A percentile compares a stretch with the other conserved stretches of the same genome.
Conservation (phyloP, 2,888 invertebrate species). For the Halocaridina rubra region DNA sequence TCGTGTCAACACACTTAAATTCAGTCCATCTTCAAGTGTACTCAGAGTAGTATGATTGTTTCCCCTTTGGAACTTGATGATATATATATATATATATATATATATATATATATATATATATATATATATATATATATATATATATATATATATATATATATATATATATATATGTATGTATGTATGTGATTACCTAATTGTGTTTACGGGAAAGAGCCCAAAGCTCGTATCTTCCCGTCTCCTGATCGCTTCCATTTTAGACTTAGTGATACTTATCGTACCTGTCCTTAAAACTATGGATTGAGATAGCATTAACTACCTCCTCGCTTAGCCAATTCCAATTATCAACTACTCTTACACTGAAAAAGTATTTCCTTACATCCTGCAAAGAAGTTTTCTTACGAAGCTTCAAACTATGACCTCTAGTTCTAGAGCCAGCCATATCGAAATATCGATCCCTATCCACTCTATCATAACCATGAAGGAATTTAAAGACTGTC, state of each 20-base stretch:
- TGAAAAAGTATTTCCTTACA: too few species aligned
- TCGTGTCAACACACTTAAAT: too few species aligned
- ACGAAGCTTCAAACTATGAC: too few species aligned
- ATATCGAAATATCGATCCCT: too few species aligned
- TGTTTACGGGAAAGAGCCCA: background rate
- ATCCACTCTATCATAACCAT: too few species aligned
- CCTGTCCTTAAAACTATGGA: background rate
- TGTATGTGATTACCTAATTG: background rate
- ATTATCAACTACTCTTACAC: too few species aligned
- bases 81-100: background rate
- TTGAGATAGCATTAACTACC: background rate
- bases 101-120: background rate
- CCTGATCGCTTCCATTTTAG: background rate
- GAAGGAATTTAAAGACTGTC: too few species aligned
- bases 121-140: background rate
- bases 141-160: slow-evolving; percentile 15
- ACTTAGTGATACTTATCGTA: background rate
- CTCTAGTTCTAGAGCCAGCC: too few species aligned
- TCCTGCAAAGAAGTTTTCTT: too few species aligned
- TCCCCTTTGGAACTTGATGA: too few species aligned
- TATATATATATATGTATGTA: background rate
- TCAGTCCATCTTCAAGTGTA: too few species aligned
- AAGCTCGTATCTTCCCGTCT: background rate
- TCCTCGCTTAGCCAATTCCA: background rate
- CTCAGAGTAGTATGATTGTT: too few species aligned